Percentiles rank a stretch among this genome's conserved stretches.
These are phyloP conservation scores for Vollenhovia emeryi DNA, from an alignment of 1,140 invertebrate species.

Conservation along the genomic window DNA sequence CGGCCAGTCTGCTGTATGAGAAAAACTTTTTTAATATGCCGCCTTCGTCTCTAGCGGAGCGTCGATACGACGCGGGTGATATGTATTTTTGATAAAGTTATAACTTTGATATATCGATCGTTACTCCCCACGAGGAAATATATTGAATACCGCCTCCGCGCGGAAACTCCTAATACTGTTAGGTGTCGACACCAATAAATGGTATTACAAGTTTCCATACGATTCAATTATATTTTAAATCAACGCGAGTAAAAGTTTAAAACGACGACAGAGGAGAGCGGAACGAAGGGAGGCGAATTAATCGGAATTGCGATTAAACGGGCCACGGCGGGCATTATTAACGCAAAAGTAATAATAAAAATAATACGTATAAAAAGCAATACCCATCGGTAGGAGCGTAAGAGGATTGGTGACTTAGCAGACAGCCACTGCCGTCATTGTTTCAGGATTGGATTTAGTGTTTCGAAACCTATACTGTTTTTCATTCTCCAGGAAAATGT, in stretches of 20 bases:
- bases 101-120: slow-evolving; percentile 7
- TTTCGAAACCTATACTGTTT: slow-evolving; percentile 75
- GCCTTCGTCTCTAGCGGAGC: neutral
- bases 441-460: slow-evolving; percentile 44
- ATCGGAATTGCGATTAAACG: neutral
- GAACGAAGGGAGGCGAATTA: neutral
- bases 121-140: neutral
- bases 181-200: neutral
- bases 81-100: slow-evolving; percentile 27
- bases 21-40: slow-evolving; percentile 39
- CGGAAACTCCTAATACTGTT: too few relatives aligned
- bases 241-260: neutral
- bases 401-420: slow-evolving; percentile 57
- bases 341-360: neutral
- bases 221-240: slow-evolving; percentile 22
- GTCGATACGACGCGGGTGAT: neutral
- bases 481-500: slow-evolving; percentile 84
- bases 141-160: too few relatives aligned
- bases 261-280: neutral
- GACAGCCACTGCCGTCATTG: slow-evolving; percentile 25
- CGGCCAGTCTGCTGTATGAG: neutral
- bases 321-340: neutral
- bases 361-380: neutral
- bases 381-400: neutral
- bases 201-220: neutral